Percentiles rank a stretch among this genome's conserved stretches.
Conservation (phyloP, 2,113 vertebrate genomes). For the Lasiurus borealis region DNA sequence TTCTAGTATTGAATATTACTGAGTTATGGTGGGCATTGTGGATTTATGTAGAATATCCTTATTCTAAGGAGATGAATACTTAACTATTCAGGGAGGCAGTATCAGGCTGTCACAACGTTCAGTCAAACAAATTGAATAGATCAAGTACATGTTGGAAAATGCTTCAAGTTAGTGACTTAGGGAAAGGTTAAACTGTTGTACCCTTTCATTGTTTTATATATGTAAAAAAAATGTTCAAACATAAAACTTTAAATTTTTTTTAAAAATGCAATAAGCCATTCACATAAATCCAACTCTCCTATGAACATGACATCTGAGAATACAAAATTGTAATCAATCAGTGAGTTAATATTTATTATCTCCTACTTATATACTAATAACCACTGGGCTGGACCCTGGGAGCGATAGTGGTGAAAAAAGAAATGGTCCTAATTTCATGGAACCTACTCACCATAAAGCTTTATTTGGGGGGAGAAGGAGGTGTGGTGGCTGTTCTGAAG, state of each 20-base stretch:
- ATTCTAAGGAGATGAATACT: not conserved
- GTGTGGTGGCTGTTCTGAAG: not conserved
- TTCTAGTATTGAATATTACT: not conserved
- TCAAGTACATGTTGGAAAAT: not conserved
- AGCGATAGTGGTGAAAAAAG: not conserved
- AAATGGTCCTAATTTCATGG: not conserved
- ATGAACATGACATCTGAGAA: slow-evolving; percentile 8
- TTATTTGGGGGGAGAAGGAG: not conserved
- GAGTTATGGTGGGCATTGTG: not conserved
- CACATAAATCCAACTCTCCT: not conserved
- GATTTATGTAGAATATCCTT: not conserved
- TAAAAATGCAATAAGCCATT: not conserved
- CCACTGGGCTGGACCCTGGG: not conserved
- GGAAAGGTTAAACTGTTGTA: not conserved
- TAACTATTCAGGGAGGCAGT: not conserved
- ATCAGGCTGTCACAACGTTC: not conserved
- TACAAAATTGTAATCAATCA: not conserved
- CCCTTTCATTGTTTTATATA: not conserved
- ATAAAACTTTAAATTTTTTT: not conserved
- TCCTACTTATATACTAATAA: not conserved
- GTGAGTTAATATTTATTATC: not conserved
- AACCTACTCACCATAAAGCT: not conserved
- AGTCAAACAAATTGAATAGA: not conserved
- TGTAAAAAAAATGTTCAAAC: not conserved
- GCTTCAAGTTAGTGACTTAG: not conserved